Percentiles rank a stretch among this genome's conserved stretches.
These are phyloP conservation scores for Sesamia inferens DNA, from an alignment of 2,888 invertebrate genomes.

Conservation along the genomic window DNA sequence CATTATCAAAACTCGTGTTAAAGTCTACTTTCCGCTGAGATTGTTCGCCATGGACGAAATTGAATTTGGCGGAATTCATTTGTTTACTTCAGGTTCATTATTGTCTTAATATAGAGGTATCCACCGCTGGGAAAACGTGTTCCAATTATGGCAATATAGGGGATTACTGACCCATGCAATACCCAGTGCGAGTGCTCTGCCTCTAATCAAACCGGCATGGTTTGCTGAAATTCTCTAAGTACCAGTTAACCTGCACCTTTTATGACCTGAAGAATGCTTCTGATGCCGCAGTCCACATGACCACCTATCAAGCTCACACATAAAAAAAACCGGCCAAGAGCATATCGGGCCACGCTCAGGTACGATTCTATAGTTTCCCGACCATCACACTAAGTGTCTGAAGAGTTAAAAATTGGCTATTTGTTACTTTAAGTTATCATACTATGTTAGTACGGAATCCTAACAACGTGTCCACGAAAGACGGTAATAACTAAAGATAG, in stretches of 20 bases:
- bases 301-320: background rate
- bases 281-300: background rate
- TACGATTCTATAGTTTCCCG: no score
- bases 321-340: no score
- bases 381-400: no score
- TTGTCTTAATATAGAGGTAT: conserved; percentile 12
- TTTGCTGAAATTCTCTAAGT: background rate
- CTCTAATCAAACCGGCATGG: no score
- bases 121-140: conserved; percentile 9
- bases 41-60: background rate
- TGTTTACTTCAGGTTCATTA: conserved; percentile 21
- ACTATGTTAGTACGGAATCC: no score
- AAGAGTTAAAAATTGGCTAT: no score
- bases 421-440: no score
- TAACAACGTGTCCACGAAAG: no score
- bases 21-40: background rate
- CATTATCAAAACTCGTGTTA: background rate
- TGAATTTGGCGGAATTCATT: background rate
- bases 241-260: background rate
- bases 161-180: background rate
- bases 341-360: no score
- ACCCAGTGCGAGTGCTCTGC: background rate
- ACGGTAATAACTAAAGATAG: no score
- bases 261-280: background rate
- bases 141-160: background rate